Conservation (phyloP, 2,888 invertebrate species). For the Leptothorax acervorum region DNA sequence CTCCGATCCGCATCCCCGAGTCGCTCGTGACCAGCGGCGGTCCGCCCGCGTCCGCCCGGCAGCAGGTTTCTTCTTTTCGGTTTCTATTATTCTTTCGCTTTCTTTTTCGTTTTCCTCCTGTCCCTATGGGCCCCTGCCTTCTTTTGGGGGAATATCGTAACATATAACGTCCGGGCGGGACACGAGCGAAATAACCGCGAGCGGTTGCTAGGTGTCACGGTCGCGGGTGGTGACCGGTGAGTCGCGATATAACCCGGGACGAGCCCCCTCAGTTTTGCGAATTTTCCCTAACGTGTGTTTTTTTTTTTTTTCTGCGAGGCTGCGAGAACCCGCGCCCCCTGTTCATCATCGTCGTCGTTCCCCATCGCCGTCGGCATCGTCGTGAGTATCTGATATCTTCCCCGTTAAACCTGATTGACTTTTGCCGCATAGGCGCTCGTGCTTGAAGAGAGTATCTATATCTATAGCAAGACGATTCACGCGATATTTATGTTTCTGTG, state of each 20-base stretch:
- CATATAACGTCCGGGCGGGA: neutral
- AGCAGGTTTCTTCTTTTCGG: neutral
- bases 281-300: neutral
- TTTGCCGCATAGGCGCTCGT: constrained; percentile 60
- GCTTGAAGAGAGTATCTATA: neutral
- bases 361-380: constrained; percentile 18
- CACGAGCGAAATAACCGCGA: constrained; percentile 9
- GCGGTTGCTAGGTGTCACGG: constrained; percentile 49
- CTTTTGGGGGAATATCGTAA: constrained; percentile 27
- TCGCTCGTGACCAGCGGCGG: neutral
- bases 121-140: neutral
- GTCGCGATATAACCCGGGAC: too few relatives aligned
- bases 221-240: constrained; percentile 23
- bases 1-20: constrained; percentile 32
- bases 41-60: constrained; percentile 17
- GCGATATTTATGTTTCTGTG: neutral
- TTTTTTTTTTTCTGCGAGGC: neutral
- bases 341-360: neutral
- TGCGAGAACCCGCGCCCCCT: neutral
- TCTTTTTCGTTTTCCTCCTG: neutral
- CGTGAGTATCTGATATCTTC: constrained; percentile 68
- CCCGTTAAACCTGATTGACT: neutral
- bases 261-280: neutral
- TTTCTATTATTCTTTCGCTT: neutral
- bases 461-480: neutral